phyloP scores from a whole-genome alignment of 2,888 invertebrate genomes.

The Micoletzkya japonica region DNA sequence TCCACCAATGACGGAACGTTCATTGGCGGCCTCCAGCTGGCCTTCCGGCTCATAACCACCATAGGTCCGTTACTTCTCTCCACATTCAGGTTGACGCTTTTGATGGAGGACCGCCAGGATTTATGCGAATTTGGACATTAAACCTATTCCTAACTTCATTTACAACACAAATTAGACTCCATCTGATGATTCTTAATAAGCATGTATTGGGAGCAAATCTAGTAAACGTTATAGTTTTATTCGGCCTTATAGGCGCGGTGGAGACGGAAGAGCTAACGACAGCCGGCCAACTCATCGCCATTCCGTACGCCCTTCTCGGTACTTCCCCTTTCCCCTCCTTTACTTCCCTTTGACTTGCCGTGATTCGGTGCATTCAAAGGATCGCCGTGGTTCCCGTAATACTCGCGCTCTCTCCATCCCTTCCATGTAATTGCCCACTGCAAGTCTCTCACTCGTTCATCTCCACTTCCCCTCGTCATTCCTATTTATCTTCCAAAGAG shows the following conservation, averaged over 20 bases:
- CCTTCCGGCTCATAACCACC: conserved; percentile 53
- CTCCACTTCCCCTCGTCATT: too few relatives aligned
- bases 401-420: too few relatives aligned
- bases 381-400: too few relatives aligned
- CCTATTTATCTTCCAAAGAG: too few relatives aligned
- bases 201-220: too few relatives aligned
- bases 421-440: too few relatives aligned
- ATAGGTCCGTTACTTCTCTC: conserved; percentile 41
- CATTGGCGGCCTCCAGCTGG: conserved; percentile 44
- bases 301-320: conserved; percentile 53
- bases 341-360: too few relatives aligned
- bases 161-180: not conserved
- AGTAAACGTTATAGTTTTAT: too few relatives aligned
- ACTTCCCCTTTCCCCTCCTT: too few relatives aligned
- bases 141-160: not conserved
- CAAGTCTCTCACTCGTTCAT: too few relatives aligned
- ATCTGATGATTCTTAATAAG: too few relatives aligned
- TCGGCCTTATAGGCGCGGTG: conserved; percentile 45
- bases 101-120: not conserved
- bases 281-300: conserved; percentile 50
- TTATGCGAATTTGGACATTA: not conserved
- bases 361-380: too few relatives aligned
- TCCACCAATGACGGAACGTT: conserved; percentile 39
- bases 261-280: conserved; percentile 52
- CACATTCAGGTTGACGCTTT: not conserved